Evolutionary conservation across 2,113 vertebrate species (phyloP).

Genomic region (Apteryx owenii): DNA sequence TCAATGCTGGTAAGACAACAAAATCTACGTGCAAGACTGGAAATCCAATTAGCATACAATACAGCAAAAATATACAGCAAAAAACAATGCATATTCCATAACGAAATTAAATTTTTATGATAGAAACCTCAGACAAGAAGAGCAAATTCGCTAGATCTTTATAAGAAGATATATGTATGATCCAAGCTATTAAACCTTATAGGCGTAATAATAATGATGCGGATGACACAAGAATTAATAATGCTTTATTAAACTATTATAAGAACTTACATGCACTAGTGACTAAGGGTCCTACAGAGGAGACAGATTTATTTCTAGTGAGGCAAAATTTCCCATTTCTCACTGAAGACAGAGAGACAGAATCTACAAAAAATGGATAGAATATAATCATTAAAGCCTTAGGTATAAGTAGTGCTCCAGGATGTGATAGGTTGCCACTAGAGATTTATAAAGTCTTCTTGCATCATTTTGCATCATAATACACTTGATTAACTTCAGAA

Average conservation of each 20-base stretch:
- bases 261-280: not conserved
- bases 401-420: not conserved
- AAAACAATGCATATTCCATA: not conserved
- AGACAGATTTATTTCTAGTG: not conserved
- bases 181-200: not conserved
- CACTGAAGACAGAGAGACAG: not conserved
- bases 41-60: not conserved
- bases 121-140: not conserved
- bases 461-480: not conserved
- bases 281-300: not conserved
- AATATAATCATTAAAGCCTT: not conserved
- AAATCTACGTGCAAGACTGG: not conserved
- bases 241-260: not conserved
- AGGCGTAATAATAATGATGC: not conserved
- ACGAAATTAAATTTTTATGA: not conserved
- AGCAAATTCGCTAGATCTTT: not conserved
- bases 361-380: not conserved
- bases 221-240: not conserved
- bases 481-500: not conserved
- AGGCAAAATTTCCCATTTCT: not conserved
- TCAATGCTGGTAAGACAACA: not conserved
- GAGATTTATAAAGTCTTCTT: not conserved
- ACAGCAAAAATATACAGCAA: not conserved
- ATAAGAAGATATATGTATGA: not conserved
- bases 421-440: not conserved